Evolutionary conservation across 2,797 vertebrate species (phyloP), one percentile per base, ranked within the genome.

Genomic region (Dromococcyx pavoninus): DNA sequence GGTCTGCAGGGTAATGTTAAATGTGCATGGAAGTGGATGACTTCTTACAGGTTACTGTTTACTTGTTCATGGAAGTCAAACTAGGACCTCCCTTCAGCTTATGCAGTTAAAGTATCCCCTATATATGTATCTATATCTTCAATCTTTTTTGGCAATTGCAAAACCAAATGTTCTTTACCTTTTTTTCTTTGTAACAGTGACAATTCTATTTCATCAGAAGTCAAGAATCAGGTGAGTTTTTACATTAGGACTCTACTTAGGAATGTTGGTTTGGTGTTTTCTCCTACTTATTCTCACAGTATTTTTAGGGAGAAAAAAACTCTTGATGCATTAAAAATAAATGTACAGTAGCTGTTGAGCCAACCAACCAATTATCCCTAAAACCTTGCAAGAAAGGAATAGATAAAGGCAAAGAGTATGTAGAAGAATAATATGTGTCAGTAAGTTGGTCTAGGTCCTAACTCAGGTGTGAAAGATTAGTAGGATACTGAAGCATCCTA

Each of bases 271-370:
- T 86, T 72, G 22, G 16, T 72, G 9, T 66, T 78, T 83, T 65
- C 30, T 72, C 22, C 44, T 46, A n/a, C 15, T 4, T 62, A 39
- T 15, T 72, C 33, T n/a, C 9, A 61, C 9, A 46, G 7, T 30
- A 35, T 62, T 2, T 62, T 70, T 44, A 28, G 8, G 5, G 2
- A 2, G 0, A 25, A 27, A 27, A 39, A 74, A 37, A 1, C 2
- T 8, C 43, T 17, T 39, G 19, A 54, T n/a, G 21, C 19, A 50
- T 37, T 75, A 65, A 17, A 48, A 71, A 17, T 7, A 54, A 44
- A 61, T 5, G 6, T 64, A 1, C 27, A 41, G 58, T 7, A 69
- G 7, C 39, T 85, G 27, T 11, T 11, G 13, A 32, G 9, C 13
- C 53, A 95, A 64, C 2, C 8, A 75, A 51, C 3, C 6, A 12